These are phyloP conservation scores for Agrilus cyanescens DNA, from an alignment of 2,888 invertebrate genomes.

Conservation along the genomic window DNA sequence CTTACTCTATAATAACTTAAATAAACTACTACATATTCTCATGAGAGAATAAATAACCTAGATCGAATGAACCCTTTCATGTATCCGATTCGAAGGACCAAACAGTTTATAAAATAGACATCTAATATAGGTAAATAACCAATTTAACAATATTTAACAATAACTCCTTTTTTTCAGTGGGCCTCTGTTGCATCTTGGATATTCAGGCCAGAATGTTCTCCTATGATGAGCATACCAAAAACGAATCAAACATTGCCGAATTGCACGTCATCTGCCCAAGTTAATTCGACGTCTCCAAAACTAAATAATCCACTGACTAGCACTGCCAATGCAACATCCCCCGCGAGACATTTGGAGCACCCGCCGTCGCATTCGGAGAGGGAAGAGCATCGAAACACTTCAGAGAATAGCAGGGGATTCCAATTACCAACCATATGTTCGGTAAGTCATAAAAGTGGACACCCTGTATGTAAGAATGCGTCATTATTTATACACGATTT, in stretches of 20 bases:
- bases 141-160: too few species aligned
- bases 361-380: slow-evolving; percentile 9
- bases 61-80: too few species aligned
- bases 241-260: slow-evolving; percentile 18
- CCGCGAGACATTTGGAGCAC: slow-evolving; percentile 13
- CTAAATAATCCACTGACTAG: slow-evolving; percentile 15
- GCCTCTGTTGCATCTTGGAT: slow-evolving; percentile 40
- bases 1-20: too few species aligned
- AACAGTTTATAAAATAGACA: too few species aligned
- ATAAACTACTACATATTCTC: too few species aligned
- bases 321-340: slow-evolving; percentile 10
- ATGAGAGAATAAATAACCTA: too few species aligned
- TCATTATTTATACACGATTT: background rate
- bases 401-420: slow-evolving; percentile 24
- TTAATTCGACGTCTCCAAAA: slow-evolving; percentile 13
- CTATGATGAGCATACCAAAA: slow-evolving; percentile 26
- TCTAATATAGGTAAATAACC: too few species aligned
- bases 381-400: slow-evolving; percentile 13
- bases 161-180: slow-evolving; percentile 33
- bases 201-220: slow-evolving; percentile 32
- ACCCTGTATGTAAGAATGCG: too few species aligned
- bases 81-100: too few species aligned
- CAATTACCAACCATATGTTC: slow-evolving; percentile 35
- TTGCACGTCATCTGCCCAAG: slow-evolving; percentile 10
- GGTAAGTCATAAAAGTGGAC: slow-evolving; percentile 22